These are phyloP conservation scores for Daubentonia madagascariensis DNA, from an alignment of 2,113 vertebrate genomes.

Conservation along the genomic window DNA sequence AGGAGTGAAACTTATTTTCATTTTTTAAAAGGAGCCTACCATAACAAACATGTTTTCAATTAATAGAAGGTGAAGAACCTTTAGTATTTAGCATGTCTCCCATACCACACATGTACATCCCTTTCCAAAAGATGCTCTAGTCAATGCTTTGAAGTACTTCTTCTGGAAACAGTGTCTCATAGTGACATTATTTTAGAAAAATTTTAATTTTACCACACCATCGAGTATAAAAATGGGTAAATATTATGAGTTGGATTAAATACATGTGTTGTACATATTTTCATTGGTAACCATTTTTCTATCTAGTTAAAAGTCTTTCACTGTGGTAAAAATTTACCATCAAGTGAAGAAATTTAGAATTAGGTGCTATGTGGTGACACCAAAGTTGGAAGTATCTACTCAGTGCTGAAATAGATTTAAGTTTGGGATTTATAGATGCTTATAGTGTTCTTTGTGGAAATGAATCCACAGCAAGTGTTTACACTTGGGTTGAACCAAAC, in stretches of 20 bases:
- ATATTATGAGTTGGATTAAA: slow-evolving; percentile 16
- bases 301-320: neutral
- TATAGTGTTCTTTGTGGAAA: neutral
- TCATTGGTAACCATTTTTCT: neutral
- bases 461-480: neutral
- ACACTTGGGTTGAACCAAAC: neutral
- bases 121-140: neutral
- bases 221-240: neutral
- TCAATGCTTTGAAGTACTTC: neutral
- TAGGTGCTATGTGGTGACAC: neutral
- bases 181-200: slow-evolving; percentile 20
- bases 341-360: neutral
- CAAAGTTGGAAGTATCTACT: neutral
- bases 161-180: neutral
- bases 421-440: neutral
- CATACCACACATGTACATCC: no score
- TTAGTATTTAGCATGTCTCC: neutral
- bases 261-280: neutral
- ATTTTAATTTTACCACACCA: neutral
- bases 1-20: neutral
- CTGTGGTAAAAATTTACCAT: neutral
- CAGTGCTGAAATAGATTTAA: neutral
- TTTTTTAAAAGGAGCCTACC: neutral
- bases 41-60: neutral
- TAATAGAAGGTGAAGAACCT: neutral